Conservation (phyloP, 2,797 vertebrate genomes). For the Intellagama lesueurii region DNA sequence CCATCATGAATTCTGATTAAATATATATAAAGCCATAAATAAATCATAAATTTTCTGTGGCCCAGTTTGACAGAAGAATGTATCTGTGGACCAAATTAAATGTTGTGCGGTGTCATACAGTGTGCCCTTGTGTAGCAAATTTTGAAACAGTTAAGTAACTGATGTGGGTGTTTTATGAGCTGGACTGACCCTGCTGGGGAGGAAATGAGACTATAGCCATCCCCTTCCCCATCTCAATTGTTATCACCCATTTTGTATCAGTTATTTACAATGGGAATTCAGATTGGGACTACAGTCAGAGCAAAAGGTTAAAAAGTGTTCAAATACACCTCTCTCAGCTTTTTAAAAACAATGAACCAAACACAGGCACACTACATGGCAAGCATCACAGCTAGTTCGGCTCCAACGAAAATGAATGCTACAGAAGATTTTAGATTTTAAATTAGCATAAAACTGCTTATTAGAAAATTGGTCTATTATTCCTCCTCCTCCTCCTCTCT, state of each 20-base stretch:
- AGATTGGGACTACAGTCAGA: neutral
- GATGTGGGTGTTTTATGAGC: too few relatives aligned
- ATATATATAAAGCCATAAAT: neutral
- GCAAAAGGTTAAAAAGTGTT: neutral
- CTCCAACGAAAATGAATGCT: neutral
- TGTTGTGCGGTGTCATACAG: neutral
- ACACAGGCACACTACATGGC: neutral
- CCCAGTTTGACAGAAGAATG: neutral
- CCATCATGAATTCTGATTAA: neutral
- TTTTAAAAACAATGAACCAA: neutral
- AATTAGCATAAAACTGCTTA: neutral
- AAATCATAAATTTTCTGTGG: neutral
- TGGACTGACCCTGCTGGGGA: neutral
- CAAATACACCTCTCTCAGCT: too few relatives aligned
- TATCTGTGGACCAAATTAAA: neutral
- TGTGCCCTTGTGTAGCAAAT: neutral
- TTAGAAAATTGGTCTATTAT: neutral
- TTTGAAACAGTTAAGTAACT: neutral
- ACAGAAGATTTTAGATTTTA: too few relatives aligned
- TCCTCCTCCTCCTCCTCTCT: neutral
- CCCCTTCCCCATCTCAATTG: too few relatives aligned
- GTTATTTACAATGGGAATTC: neutral
- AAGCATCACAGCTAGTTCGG: neutral
- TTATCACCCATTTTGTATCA: too few relatives aligned
- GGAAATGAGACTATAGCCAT: neutral